These are phyloP conservation scores for Apostichopus parvimensis DNA, from an alignment of 35 echinoderm and acorn worm species.

Conservation along the genomic window DNA sequence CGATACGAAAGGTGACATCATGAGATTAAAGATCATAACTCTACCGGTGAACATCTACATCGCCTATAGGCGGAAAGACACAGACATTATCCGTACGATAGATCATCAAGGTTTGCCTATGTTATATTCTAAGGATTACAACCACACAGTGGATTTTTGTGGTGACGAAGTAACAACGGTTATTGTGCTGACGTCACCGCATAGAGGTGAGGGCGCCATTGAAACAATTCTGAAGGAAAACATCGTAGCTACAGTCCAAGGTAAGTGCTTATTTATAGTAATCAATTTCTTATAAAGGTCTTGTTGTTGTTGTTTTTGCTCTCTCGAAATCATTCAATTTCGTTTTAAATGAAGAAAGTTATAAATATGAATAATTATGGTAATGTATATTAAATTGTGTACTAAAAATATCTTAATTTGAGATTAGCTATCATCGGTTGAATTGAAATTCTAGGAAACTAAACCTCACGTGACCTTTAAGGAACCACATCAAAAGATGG, in stretches of 20 bases:
- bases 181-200: neutral
- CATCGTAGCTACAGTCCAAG: neutral
- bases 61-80: constrained; percentile 1
- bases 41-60: constrained; percentile 18
- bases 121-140: neutral
- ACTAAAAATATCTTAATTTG: too few relatives aligned
- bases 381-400: too few relatives aligned
- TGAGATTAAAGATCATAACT: neutral
- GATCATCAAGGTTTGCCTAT: neutral
- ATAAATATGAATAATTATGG: too few relatives aligned
- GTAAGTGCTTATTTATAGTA: neutral
- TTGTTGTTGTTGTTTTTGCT: too few relatives aligned
- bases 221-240: neutral
- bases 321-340: too few relatives aligned
- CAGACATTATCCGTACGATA: neutral
- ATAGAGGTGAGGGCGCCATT: neutral
- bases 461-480: too few relatives aligned
- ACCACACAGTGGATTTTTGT: neutral
- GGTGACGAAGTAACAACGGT: neutral
- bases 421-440: too few relatives aligned
- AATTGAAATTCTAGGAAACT: too few relatives aligned
- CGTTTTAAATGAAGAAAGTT: too few relatives aligned
- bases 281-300: too few relatives aligned
- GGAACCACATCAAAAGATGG: too few relatives aligned
- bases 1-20: neutral